Evolutionary conservation across 2,888 invertebrate genomes (phyloP).

Genomic region (Plebejus argus): DNA sequence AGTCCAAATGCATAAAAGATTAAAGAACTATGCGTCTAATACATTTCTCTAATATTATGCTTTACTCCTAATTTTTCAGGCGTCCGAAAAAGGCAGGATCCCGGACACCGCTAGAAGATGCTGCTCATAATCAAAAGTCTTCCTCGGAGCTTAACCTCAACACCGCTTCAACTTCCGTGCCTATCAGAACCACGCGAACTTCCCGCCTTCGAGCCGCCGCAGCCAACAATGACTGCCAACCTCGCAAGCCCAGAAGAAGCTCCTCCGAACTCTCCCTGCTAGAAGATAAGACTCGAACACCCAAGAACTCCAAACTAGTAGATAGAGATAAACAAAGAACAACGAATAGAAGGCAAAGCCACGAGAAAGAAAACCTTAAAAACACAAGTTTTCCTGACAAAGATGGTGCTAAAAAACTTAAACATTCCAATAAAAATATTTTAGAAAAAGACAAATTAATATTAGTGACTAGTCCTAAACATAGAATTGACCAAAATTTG

Average conservation of each 20-base stretch:
- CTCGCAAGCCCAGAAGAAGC: conserved; percentile 67
- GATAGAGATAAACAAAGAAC: conserved; percentile 67
- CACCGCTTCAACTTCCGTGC: conserved; percentile 69
- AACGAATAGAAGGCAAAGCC: conserved; percentile 58
- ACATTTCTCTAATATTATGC: not conserved
- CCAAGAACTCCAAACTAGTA: conserved; percentile 64
- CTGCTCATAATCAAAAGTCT: conserved; percentile 66
- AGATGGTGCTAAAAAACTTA: conserved; percentile 79
- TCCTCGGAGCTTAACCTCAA: conserved; percentile 73
- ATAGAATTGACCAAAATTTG: conserved; percentile 60
- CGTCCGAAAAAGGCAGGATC: conserved; percentile 58
- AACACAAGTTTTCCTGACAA: conserved; percentile 56
- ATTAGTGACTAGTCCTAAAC: conserved; percentile 69
- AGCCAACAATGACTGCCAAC: conserved; percentile 59
- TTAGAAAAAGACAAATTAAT: conserved; percentile 76
- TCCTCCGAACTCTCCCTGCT: conserved; percentile 68
- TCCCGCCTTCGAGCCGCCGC: conserved; percentile 87
- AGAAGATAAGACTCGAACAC: conserved; percentile 65
- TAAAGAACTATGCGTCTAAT: too few relatives aligned
- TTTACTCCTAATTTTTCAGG: conserved; percentile 57
- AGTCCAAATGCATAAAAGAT: too few relatives aligned
- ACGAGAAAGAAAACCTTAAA: conserved; percentile 69
- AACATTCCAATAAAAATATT: conserved; percentile 76
- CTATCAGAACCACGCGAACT: conserved; percentile 86
- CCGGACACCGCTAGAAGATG: conserved; percentile 61